Percentiles rank a stretch among this genome's conserved stretches.
Evolutionary conservation across 2,888 invertebrate species (phyloP).

Genomic region (Cylindroiulus punctatus): DNA sequence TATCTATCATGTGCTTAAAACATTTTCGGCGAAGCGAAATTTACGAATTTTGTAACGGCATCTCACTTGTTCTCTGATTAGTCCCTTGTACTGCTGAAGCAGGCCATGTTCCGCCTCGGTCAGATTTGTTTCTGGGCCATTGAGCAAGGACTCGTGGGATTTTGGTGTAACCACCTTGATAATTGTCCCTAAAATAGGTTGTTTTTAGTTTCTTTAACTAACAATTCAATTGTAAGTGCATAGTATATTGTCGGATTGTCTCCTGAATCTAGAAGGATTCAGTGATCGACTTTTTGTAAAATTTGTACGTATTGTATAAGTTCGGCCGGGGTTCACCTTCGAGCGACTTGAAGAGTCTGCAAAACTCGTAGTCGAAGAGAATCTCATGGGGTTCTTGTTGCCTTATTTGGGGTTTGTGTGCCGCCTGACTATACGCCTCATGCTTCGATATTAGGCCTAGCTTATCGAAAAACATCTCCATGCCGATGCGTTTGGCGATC

Average conservation of each 20-base stretch:
- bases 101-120: slow-evolving; percentile 69
- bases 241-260: too few relatives aligned
- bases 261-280: too few relatives aligned
- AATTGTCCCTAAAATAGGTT: slow-evolving; percentile 63
- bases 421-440: slow-evolving; percentile 90
- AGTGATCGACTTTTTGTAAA: too few relatives aligned
- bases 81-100: slow-evolving; percentile 83
- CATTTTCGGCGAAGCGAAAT: background rate
- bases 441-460: slow-evolving; percentile 86
- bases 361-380: slow-evolving; percentile 94
- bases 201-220: background rate
- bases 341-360: slow-evolving; percentile 81
- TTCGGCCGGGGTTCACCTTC: slow-evolving; percentile 62
- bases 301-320: too few relatives aligned
- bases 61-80: slow-evolving; percentile 90
- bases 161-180: slow-evolving; percentile 64
- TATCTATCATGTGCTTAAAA: background rate
- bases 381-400: slow-evolving; percentile 81
- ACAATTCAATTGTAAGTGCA: too few relatives aligned
- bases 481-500: slow-evolving; percentile 87
- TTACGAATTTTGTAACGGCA: slow-evolving; percentile 25
- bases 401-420: slow-evolving; percentile 90
- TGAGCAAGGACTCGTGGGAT: slow-evolving; percentile 60
- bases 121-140: slow-evolving; percentile 63
- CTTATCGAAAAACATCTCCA: slow-evolving; percentile 87